Evolutionary conservation across 2,113 vertebrate genomes (phyloP).

Genomic region (Mobula birostris): DNA sequence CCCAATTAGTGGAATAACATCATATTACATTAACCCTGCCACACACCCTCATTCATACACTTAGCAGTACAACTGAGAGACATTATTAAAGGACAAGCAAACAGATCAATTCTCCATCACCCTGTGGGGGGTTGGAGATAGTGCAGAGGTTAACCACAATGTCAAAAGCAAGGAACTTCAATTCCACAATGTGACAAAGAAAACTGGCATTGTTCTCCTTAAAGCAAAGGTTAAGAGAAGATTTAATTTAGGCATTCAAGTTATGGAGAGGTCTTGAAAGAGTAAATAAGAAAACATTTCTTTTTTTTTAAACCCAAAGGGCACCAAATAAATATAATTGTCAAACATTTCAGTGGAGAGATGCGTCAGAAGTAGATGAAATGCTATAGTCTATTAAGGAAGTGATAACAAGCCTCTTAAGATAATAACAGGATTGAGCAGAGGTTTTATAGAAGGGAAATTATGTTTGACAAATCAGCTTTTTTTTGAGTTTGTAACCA

Average conservation of each 20-base stretch:
- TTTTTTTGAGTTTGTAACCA: too few relatives aligned
- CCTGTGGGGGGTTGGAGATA: not conserved
- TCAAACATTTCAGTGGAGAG: not conserved
- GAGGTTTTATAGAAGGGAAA: too few relatives aligned
- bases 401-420: too few relatives aligned
- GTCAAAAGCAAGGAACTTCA: not conserved
- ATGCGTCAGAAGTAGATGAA: not conserved
- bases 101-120: not conserved
- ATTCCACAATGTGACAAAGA: not conserved
- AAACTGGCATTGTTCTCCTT: not conserved
- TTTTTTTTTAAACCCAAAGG: not conserved
- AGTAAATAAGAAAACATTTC: not conserved
- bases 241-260: not conserved
- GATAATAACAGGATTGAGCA: too few relatives aligned
- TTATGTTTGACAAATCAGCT: too few relatives aligned
- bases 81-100: not conserved
- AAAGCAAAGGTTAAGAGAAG: not conserved
- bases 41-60: not conserved
- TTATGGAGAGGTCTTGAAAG: not conserved
- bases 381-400: too few relatives aligned
- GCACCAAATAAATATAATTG: not conserved
- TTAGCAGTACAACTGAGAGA: not conserved
- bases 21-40: too few relatives aligned
- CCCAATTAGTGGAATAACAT: too few relatives aligned
- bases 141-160: not conserved